Evolutionary conservation across 1,140 invertebrate genomes (phyloP), one percentile per base, ranked within the genome.

Genomic region (Aphis craccivora): DNA sequence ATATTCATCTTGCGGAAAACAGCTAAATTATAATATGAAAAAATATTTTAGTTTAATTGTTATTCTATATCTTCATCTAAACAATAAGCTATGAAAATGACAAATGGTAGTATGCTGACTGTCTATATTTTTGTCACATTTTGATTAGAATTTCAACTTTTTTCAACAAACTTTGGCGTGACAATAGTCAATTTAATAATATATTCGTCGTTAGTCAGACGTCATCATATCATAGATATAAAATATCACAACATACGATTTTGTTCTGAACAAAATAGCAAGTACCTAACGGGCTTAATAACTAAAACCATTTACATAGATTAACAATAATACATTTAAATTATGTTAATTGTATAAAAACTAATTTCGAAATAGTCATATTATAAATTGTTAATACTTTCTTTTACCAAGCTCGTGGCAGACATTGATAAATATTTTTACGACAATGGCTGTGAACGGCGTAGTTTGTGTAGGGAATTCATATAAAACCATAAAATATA

Each of bases 401-500:
- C 88, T 90, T 90, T 60, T 90, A 60, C 88, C 53, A 55, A 90
- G 37, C 51, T 60, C 88, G 23, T 60, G 87, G n/a, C 37, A 90
- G 89, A 90, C 53, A 43, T 90, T 90, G 89, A 90, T 90, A 90
- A 90, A 90, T 43, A 90, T 67, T 90, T 90, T 90, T 90, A 90
- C 40, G 89, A 90, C 89, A 60, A 67, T 67, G 37, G 89, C 53
- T 89, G 45, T 89, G 87, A 89, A 53, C 53, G n/a, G 37, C 30
- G 53, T n/a, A 40, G 53, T 90, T 60, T 67, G 89, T 67, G 53
- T 67, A 23, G 37, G 37, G 25, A 60, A 67, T 93, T 84, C 81
- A 37, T 55, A 86, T 53, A 93, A 93, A 93, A 83, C 48, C 91
- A 93, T 93, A 93, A 93, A 93, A 93, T 86, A 37, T 92, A 92